Conservation (phyloP, 2,113 vertebrate genomes). For the Erythrolamprus reginae region DNA sequence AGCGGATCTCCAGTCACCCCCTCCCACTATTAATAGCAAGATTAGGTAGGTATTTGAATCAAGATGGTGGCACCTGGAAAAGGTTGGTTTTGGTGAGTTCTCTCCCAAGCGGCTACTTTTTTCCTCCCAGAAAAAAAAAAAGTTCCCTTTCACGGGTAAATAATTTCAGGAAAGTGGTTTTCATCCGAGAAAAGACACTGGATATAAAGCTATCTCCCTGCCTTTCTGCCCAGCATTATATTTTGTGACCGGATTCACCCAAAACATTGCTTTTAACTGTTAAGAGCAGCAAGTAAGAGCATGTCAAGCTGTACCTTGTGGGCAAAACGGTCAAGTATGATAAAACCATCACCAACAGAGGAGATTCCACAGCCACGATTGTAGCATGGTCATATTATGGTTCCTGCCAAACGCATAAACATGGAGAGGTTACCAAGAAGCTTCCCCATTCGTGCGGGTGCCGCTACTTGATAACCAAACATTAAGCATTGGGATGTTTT, state of each 20-base stretch:
- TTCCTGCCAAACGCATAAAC: neutral
- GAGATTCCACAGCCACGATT: neutral
- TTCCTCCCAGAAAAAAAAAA: neutral
- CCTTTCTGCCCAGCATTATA: neutral
- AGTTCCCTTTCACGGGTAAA: neutral
- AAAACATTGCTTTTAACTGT: neutral
- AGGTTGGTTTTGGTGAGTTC: neutral
- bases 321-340: neutral
- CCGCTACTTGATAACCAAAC: neutral
- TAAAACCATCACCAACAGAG: neutral
- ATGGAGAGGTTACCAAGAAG: neutral
- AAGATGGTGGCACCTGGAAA: neutral
- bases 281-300: neutral
- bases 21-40: neutral
- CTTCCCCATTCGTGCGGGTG: neutral
- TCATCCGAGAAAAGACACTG: neutral
- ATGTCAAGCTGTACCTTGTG: neutral
- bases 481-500: neutral
- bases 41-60: neutral
- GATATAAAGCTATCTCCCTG: neutral
- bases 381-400: neutral
- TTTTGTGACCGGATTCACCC: neutral
- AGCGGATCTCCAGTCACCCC: neutral
- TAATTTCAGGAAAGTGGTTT: neutral
- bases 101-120: neutral